Conservation (phyloP, 2,113 vertebrate genomes). For the Callithrix jacchus region DNA sequence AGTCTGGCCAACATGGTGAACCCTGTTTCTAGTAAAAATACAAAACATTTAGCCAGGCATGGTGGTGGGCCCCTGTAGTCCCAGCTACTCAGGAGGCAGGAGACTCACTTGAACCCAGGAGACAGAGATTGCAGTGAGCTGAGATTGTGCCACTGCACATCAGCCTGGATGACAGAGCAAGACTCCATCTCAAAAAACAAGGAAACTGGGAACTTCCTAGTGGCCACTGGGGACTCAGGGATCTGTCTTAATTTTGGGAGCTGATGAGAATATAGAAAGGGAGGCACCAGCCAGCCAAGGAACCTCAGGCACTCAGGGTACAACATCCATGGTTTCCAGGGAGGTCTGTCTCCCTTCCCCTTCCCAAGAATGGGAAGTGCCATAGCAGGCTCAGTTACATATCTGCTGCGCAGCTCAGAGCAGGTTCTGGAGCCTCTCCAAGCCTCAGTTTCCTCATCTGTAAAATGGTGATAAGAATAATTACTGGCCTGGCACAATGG, state of each 20-base stretch:
- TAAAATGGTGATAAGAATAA: not conserved
- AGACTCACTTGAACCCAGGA: no score
- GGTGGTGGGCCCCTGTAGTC: no score
- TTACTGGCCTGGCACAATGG: no score
- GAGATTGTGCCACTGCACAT: no score
- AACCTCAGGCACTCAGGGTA: rapidly evolving
- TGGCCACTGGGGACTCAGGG: not conserved
- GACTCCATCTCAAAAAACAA: not conserved
- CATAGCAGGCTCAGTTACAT: not conserved
- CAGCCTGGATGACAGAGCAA: no score
- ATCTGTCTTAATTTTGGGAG: not conserved
- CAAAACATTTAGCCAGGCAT: no score
- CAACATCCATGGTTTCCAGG: not conserved
- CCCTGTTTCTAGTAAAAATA: no score
- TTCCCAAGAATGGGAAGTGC: not conserved
- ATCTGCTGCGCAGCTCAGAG: not conserved
- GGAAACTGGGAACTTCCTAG: not conserved
- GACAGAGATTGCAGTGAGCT: no score
- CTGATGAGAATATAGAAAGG: not conserved
- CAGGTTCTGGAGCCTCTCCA: not conserved
- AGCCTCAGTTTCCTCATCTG: not conserved
- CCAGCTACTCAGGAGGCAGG: no score
- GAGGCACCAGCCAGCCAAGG: not conserved
- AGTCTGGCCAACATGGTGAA: no score
- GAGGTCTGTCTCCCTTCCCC: not conserved